Evolutionary conservation across 2,113 vertebrate genomes (phyloP).

Genomic region (Vicugna pacos): DNA sequence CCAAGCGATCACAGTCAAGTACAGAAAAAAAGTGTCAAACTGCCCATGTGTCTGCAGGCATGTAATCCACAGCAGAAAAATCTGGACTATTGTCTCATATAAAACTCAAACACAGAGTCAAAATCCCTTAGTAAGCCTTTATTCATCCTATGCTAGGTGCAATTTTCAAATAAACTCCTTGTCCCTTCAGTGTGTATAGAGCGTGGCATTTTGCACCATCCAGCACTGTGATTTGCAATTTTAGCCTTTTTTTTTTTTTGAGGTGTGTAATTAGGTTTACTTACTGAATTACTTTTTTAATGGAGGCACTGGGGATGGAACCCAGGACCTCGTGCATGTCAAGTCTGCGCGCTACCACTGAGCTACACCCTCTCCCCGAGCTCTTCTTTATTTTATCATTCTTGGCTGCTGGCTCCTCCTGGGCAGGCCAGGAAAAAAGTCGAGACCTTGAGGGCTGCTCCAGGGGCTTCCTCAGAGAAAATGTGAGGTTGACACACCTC

Average conservation of each 20-base stretch:
- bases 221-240: accelerated
- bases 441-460: too few species aligned
- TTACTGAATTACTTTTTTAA: too few species aligned
- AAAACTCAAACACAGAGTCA: neutral
- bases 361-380: too few species aligned
- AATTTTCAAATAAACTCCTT: accelerated
- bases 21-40: neutral
- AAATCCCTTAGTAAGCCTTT: neutral
- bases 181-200: accelerated
- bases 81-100: accelerated
- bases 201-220: accelerated
- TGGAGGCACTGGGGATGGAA: too few species aligned
- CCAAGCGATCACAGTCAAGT: neutral
- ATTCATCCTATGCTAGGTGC: accelerated
- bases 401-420: accelerated
- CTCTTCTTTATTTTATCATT: neutral
- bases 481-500: neutral
- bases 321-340: too few species aligned
- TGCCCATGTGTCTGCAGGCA: accelerated
- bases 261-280: too few species aligned
- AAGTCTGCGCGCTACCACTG: too few species aligned
- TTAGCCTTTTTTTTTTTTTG: neutral
- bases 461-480: neutral
- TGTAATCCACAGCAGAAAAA: neutral
- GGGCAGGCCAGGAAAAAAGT: accelerated